Evolutionary conservation across 2,113 vertebrate genomes (phyloP).

Genomic region (Megaleporinus macrocephalus): DNA sequence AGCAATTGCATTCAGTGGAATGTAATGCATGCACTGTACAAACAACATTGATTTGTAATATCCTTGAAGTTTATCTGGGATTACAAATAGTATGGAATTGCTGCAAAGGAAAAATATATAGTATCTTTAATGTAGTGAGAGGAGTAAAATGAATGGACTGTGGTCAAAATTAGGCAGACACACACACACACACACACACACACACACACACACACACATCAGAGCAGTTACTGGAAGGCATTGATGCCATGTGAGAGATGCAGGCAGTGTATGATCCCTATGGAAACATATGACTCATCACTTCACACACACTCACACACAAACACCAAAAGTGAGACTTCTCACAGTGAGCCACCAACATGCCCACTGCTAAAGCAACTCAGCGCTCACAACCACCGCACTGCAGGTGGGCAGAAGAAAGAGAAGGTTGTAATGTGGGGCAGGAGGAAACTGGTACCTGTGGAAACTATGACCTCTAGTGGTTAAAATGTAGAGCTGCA

Average conservation of each 20-base stretch:
- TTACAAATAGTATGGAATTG: too few species aligned
- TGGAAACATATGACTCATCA: slow-evolving; percentile 43
- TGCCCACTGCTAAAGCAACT: neutral
- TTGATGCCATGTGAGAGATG: neutral
- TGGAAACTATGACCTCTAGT: slow-evolving; percentile 34
- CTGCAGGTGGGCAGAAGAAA: slow-evolving; percentile 33
- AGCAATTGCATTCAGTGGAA: neutral
- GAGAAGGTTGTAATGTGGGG: slow-evolving; percentile 2
- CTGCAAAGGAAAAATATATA: neutral
- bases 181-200: too few species aligned
- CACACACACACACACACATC: too few species aligned
- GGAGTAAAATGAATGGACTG: neutral
- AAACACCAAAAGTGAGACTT: neutral
- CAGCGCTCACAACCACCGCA: slow-evolving; percentile 36
- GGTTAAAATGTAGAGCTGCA: neutral
- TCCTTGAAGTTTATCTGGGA: too few species aligned
- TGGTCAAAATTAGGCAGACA: neutral
- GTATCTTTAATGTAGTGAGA: neutral
- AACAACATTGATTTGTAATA: too few species aligned
- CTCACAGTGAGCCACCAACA: neutral
- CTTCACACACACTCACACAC: neutral
- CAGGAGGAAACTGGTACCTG: neutral
- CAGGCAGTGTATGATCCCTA: slow-evolving; percentile 8
- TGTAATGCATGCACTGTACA: too few species aligned
- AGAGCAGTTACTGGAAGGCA: neutral